These are phyloP conservation scores for Spinus olivaceus DNA, from an alignment of 2,797 vertebrate species.

Conservation along the genomic window DNA sequence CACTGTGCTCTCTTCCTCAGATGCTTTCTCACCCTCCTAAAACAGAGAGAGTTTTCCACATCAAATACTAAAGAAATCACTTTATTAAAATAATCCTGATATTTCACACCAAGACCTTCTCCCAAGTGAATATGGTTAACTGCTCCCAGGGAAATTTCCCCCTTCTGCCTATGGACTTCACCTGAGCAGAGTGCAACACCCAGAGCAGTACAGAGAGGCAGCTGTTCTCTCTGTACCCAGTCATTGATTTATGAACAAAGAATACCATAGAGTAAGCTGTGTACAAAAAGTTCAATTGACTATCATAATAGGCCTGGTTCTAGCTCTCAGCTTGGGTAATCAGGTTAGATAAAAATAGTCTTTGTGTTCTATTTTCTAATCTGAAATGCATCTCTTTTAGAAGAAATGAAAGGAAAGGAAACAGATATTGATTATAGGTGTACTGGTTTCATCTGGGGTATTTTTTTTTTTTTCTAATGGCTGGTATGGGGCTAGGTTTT, in stretches of 20 bases:
- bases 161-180: not conserved
- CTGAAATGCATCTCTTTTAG: not conserved
- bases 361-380: not conserved
- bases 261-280: not conserved
- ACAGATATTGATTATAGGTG: not conserved
- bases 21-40: not conserved
- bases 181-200: not conserved
- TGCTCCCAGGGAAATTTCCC: not conserved
- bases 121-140: not conserved
- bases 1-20: not conserved
- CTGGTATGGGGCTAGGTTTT: not conserved
- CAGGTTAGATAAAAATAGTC: not conserved
- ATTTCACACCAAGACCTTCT: not conserved
- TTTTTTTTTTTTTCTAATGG: not conserved
- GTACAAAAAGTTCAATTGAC: not conserved
- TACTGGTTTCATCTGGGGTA: not conserved
- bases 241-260: not conserved
- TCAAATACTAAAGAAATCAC: not conserved
- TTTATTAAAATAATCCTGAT: not conserved
- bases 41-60: not conserved
- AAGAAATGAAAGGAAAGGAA: not conserved
- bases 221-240: not conserved
- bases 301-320: not conserved
- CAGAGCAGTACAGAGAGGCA: not conserved
- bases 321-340: not conserved